Percentiles rank a stretch among this genome's conserved stretches.
Evolutionary conservation across 2,113 vertebrate species (phyloP).

Genomic region (Glaucidium brasilianum): DNA sequence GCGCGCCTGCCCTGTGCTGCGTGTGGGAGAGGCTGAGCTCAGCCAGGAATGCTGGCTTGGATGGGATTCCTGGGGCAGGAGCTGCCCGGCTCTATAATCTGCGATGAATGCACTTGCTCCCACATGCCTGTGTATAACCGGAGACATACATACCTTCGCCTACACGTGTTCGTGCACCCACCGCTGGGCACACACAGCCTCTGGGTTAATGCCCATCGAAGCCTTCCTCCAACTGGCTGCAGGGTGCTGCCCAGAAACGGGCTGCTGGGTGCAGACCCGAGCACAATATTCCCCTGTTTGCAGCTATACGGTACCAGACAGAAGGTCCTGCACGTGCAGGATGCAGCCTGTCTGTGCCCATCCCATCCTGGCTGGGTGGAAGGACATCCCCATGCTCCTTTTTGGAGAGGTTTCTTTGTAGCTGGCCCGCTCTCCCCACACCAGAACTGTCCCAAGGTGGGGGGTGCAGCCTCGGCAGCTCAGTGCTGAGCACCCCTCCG

Average conservation of each 20-base stretch:
- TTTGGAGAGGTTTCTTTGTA: not conserved
- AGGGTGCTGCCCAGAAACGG: not conserved
- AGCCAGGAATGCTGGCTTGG: constrained; percentile 47
- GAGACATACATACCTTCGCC: not conserved
- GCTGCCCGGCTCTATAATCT: constrained; percentile 53
- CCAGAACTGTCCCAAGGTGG: not conserved
- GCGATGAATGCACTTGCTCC: constrained; percentile 42
- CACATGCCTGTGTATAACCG: constrained; percentile 1
- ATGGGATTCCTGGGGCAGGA: constrained; percentile 52
- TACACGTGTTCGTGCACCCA: not conserved
- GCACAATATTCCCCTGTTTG: not conserved
- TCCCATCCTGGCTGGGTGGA: not conserved
- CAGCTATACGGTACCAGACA: rapidly evolving
- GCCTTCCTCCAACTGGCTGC: not conserved
- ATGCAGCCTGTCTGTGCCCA: not conserved
- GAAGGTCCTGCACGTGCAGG: not conserved
- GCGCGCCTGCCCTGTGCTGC: not conserved
- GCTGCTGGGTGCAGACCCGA: not conserved
- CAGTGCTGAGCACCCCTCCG: not conserved
- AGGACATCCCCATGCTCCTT: rapidly evolving
- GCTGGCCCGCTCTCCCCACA: not conserved
- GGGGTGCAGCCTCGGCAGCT: not conserved
- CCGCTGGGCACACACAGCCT: not conserved
- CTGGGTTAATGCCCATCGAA: not conserved
- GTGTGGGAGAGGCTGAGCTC: constrained; percentile 43